phyloP scores from a whole-genome alignment of 2,797 vertebrate genomes.

The Cichlasoma orientale region DNA sequence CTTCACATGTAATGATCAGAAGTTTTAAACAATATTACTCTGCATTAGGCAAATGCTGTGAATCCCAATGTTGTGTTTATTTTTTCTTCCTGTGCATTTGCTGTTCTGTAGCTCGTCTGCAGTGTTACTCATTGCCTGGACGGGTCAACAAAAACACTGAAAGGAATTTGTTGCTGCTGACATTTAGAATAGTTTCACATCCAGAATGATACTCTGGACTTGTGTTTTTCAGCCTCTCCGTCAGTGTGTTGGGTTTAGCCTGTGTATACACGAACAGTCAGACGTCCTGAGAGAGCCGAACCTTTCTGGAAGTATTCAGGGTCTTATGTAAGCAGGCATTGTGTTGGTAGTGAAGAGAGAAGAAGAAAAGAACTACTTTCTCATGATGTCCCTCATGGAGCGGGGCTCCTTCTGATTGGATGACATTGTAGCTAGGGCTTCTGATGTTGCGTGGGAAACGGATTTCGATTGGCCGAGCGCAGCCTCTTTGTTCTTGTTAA shows the following conservation, averaged over 20 bases:
- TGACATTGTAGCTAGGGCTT: constrained; percentile 18
- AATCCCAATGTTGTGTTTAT: background rate
- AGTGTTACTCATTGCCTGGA: too few species aligned
- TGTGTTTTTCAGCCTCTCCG: too few species aligned
- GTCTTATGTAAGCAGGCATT: background rate
- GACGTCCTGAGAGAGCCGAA: background rate
- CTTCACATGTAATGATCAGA: too few species aligned
- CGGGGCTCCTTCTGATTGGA: constrained; percentile 10
- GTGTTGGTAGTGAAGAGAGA: background rate
- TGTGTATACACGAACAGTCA: fast-evolving
- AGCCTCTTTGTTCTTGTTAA: constrained; percentile 52
- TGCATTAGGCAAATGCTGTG: background rate
- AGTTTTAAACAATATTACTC: background rate
- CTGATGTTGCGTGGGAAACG: constrained; percentile 42
- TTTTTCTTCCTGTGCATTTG: background rate
- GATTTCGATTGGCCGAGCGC: constrained; percentile 26
- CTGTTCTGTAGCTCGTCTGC: fast-evolving
- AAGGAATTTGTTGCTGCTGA: background rate
- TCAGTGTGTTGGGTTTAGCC: background rate
- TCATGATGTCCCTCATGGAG: background rate
- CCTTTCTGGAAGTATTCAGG: background rate
- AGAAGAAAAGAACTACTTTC: background rate
- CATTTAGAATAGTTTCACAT: background rate
- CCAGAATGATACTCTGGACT: background rate
- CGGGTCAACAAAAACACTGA: background rate